Conservation (phyloP, 2,797 vertebrate genomes). For the Oreochromis grahami region DNA sequence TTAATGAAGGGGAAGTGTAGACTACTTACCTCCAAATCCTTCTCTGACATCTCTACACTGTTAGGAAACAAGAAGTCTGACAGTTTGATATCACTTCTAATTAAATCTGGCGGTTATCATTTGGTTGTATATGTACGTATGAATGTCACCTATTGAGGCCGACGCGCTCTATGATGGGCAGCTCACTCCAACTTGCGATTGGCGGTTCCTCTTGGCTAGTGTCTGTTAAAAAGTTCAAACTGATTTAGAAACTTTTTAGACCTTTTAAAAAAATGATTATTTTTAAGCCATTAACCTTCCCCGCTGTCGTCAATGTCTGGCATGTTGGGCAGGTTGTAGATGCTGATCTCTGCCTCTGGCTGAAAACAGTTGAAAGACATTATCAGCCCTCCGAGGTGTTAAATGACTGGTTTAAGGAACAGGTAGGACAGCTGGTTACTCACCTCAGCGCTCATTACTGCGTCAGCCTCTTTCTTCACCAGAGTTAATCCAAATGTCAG, state of each 20-base stretch:
- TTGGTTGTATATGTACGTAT: background rate
- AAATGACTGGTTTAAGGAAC: background rate
- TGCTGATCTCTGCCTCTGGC: constrained; percentile 19
- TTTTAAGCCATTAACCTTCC: constrained; percentile 59
- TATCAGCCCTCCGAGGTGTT: background rate
- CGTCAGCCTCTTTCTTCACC: background rate
- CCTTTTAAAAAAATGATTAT: background rate
- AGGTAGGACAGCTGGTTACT: constrained; percentile 5
- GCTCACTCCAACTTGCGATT: constrained; percentile 47
- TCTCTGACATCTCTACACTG: constrained; percentile 76
- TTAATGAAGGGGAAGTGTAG: background rate
- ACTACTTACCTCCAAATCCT: constrained; percentile 71
- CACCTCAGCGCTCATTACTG: constrained; percentile 44
- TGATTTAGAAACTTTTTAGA: background rate
- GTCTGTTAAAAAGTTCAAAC: constrained; percentile 44
- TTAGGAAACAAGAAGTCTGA: background rate
- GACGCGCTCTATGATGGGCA: constrained; percentile 71
- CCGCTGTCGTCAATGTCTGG: constrained; percentile 62
- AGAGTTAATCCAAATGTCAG: background rate
- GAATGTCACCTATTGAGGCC: constrained; percentile 69
- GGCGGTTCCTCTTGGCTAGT: constrained; percentile 46
- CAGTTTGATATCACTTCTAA: background rate
- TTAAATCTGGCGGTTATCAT: background rate
- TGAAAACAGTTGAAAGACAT: constrained; percentile 20
- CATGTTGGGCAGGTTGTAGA: background rate